Conservation (phyloP, 2,888 invertebrate species). For the Anticlea derivata region DNA sequence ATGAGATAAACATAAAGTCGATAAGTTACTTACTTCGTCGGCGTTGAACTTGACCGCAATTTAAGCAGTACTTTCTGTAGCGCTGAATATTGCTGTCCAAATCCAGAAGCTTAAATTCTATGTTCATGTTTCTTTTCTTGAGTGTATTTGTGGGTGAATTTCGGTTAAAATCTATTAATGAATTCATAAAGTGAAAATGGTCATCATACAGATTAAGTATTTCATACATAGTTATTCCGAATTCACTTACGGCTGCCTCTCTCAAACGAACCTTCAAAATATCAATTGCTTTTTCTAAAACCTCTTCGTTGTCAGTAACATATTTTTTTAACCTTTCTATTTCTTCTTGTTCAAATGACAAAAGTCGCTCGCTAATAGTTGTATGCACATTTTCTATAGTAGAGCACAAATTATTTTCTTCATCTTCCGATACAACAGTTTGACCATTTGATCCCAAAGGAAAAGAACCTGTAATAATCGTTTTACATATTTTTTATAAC, state of each 20-base stretch:
- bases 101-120: conserved; percentile 22
- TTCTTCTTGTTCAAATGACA: conserved; percentile 22
- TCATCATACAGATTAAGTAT: conserved; percentile 51
- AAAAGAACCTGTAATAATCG: background rate
- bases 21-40: conserved; percentile 2
- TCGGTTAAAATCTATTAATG: conserved; percentile 7
- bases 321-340: conserved; percentile 31
- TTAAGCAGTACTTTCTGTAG: conserved; percentile 43
- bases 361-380: conserved; percentile 34
- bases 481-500: background rate
- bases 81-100: conserved; percentile 35
- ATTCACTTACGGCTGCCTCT: conserved; percentile 43
- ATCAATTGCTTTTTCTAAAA: background rate
- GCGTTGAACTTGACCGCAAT: conserved; percentile 19
- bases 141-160: conserved; percentile 13
- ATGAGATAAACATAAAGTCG: too few relatives aligned
- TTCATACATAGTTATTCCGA: conserved; percentile 51
- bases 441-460: background rate
- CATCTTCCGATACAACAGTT: background rate
- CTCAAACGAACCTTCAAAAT: conserved; percentile 15
- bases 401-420: conserved; percentile 38
- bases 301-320: conserved; percentile 30
- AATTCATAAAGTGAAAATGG: conserved; percentile 40
- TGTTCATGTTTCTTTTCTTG: conserved; percentile 20
- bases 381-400: conserved; percentile 39